Conservation (phyloP, 2,113 vertebrate species). For the Hylia prasina region DNA sequence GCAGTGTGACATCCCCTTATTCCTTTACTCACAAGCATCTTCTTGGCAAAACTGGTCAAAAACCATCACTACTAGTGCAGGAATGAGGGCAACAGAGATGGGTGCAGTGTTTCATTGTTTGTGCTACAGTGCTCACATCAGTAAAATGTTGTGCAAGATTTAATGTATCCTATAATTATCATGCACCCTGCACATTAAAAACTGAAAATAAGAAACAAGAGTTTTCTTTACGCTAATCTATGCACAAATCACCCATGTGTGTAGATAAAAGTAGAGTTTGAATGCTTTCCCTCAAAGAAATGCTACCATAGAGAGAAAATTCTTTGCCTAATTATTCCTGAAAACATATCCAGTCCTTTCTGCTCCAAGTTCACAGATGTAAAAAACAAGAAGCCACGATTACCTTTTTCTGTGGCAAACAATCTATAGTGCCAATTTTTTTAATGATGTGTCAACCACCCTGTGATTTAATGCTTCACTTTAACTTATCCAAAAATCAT, state of each 20-base stretch:
- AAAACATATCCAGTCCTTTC: not conserved
- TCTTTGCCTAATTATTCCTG: not conserved
- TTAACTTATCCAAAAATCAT: not conserved
- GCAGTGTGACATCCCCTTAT: not conserved
- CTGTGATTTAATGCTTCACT: not conserved
- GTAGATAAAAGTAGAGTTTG: not conserved
- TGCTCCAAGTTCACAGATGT: not conserved
- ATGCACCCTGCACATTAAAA: not conserved
- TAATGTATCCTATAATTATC: not conserved
- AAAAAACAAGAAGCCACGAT: not conserved
- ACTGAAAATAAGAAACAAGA: not conserved
- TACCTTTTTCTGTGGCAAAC: not conserved
- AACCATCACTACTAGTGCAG: rapidly evolving
- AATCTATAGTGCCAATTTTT: not conserved
- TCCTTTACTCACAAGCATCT: not conserved
- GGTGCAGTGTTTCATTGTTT: not conserved
- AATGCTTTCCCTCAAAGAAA: not conserved
- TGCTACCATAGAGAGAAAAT: not conserved
- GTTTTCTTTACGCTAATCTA: not conserved
- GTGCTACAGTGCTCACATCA: not conserved
- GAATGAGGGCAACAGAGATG: not conserved
- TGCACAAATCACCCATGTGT: not conserved
- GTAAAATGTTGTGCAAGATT: not conserved
- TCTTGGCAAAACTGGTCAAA: not conserved
- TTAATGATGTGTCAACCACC: not conserved